A percentile compares a stretch with the other conserved stretches of the same genome.
phyloP scores from a whole-genome alignment of 2,888 invertebrate genomes.

The Philonicus albiceps region DNA sequence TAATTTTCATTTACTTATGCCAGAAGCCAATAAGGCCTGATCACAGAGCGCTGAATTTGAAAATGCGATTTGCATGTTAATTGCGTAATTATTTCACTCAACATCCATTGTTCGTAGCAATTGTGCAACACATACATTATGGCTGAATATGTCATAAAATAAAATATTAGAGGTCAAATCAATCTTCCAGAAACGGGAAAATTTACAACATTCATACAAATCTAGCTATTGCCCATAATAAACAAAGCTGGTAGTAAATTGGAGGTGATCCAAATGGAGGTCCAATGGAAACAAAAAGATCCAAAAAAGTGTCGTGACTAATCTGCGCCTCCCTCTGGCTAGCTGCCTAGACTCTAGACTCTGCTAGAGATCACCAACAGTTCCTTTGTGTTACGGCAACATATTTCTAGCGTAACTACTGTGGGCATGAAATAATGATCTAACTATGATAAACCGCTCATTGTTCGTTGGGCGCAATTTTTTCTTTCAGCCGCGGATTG shows the following conservation, averaged over 20 bases:
- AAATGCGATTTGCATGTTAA: neutral
- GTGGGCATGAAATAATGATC: slow-evolving; percentile 15
- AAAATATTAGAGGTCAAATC: neutral
- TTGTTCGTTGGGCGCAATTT: neutral
- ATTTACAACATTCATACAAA: neutral
- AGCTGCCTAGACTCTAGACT: neutral
- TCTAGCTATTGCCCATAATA: neutral
- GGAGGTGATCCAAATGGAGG: neutral
- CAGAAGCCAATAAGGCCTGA: neutral
- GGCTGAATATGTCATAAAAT: neutral
- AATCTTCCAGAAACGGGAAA: neutral
- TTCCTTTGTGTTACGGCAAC: neutral
- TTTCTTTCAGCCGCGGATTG: neutral
- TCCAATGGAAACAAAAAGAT: neutral
- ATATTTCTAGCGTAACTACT: neutral
- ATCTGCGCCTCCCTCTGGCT: neutral
- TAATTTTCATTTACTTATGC: neutral
- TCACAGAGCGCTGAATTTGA: neutral
- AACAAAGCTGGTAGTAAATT: neutral
- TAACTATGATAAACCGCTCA: slow-evolving; percentile 12
- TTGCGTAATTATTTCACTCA: neutral
- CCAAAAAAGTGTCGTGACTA: neutral
- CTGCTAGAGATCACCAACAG: neutral
- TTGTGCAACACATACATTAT: neutral
- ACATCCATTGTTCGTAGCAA: neutral